Percentiles rank a stretch among this genome's conserved stretches.
Evolutionary conservation across 2,888 invertebrate genomes (phyloP).

Genomic region (Physocephala rufipes): DNA sequence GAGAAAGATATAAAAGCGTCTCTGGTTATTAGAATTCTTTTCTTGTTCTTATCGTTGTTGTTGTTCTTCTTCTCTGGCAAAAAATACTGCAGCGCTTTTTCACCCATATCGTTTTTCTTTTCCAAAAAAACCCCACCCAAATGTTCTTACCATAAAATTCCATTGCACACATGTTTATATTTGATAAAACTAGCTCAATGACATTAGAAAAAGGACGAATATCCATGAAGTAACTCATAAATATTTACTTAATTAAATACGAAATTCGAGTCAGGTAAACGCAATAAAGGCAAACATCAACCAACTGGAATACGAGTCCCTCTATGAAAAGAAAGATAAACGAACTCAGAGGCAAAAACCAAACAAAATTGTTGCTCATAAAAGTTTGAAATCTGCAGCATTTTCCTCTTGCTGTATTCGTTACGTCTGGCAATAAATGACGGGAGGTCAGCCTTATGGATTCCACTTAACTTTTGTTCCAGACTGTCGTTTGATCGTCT

Average conservation of each 20-base stretch:
- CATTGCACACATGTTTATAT: constrained; percentile 27
- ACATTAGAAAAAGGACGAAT: neutral
- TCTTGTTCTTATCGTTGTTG: too few species aligned
- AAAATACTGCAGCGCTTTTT: too few species aligned
- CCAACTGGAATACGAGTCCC: neutral
- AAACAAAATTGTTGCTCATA: neutral
- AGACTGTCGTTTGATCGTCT: too few species aligned
- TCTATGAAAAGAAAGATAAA: neutral
- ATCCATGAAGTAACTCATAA: constrained; percentile 31
- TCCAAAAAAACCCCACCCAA: constrained; percentile 1
- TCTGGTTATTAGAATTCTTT: neutral
- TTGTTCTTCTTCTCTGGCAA: neutral
- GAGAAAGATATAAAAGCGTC: too few species aligned
- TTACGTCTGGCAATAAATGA: too few species aligned
- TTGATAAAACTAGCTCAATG: neutral
- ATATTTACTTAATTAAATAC: constrained; percentile 38
- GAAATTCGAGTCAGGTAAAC: constrained; percentile 36
- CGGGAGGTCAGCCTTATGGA: too few species aligned
- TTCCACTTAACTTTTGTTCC: too few species aligned
- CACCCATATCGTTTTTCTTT: neutral
- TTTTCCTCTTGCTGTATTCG: neutral
- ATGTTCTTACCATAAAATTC: constrained; percentile 28
- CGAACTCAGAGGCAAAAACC: neutral
- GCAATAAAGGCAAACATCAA: constrained; percentile 25
- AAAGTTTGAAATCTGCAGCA: neutral